Base-by-base conservation (phyloP, 2,797 vertebrate species). In the Crenuchus spilurus region DNA sequence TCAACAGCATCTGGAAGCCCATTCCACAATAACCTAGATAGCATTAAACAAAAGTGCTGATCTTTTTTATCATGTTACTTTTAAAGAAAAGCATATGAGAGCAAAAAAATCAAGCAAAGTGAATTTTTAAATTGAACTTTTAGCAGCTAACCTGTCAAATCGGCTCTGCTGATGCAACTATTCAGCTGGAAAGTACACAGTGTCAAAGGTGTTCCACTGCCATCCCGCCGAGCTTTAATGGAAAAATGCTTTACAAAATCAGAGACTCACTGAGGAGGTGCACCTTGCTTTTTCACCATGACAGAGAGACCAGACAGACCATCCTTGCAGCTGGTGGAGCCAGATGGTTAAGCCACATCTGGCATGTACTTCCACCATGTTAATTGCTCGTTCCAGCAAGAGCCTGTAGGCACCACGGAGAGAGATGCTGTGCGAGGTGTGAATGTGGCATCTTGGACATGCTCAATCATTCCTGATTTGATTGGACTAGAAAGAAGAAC, bases 291-390 rank as follows among this genome's bases (percentile, higher is more conserved):
- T 70, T 69, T 57, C 14, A 26, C 41, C 65, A 64, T 64, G 51
- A 64, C 57, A 49, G 31, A 42, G 55, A 78, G 71, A 74, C 62
- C 71, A 78, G 54, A 61, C 76, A 70, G 76, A 62, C 42, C 58
- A 14, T 64, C 64, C 65, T 78, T 51, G 33, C 63, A 70, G 58
- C 65, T 73, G 70, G 44, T 63, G 66, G 30, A 65, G 65, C 61
- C 75, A 77, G 75, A 41, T 77, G 68, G 42, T 61, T 18, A 52
- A 69, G 64, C 6, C 64, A 73, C 76, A 78, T 39, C 70, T 78
- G 76, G 70, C 46, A 46, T 54, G 64, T 55, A 46, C 64, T 31
- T 73, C 57, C 67, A 37, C 42, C 46, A 62, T 71, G 67, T 55
- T 52, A 78, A 72, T 73, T 39, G 41, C 42, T 77, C 76, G 69